These are phyloP conservation scores for Agrochola lota DNA, from an alignment of 2,888 invertebrate species.

Conservation along the genomic window DNA sequence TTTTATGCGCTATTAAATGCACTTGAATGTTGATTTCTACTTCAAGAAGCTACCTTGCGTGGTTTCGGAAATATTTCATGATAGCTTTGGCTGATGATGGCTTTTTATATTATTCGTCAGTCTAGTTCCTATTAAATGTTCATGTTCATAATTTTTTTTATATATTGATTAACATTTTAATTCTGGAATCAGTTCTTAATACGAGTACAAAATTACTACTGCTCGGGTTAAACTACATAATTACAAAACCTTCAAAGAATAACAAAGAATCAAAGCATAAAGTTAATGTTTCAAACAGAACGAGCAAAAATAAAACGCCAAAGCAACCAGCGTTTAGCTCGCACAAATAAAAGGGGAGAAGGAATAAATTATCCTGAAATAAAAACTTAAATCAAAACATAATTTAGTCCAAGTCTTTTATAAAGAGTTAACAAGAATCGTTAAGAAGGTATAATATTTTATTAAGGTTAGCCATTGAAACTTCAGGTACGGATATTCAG, in stretches of 20 bases:
- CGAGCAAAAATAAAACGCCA: conserved; percentile 36
- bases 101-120: too few species aligned
- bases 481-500: conserved; percentile 91
- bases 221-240: conserved; percentile 1
- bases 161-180: background rate
- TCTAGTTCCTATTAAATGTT: too few species aligned
- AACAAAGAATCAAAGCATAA: conserved; percentile 30
- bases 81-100: too few species aligned
- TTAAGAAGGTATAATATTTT: conserved; percentile 71
- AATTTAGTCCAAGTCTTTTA: conserved; percentile 57
- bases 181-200: background rate
- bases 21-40: too few species aligned
- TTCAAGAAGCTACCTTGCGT: too few species aligned
- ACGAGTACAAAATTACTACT: conserved; percentile 16
- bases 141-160: too few species aligned
- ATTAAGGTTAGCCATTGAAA: conserved; percentile 72
- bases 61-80: too few species aligned
- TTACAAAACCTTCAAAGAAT: conserved; percentile 10
- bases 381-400: conserved; percentile 53
- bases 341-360: conserved; percentile 26
- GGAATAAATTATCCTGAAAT: conserved; percentile 21
- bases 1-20: too few species aligned
- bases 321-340: conserved; percentile 21
- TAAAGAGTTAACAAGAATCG: conserved; percentile 69
- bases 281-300: conserved; percentile 40